Percentiles rank a stretch among this genome's conserved stretches.
Evolutionary conservation across 2,888 invertebrate genomes (phyloP).

Genomic region (Apamea anceps): DNA sequence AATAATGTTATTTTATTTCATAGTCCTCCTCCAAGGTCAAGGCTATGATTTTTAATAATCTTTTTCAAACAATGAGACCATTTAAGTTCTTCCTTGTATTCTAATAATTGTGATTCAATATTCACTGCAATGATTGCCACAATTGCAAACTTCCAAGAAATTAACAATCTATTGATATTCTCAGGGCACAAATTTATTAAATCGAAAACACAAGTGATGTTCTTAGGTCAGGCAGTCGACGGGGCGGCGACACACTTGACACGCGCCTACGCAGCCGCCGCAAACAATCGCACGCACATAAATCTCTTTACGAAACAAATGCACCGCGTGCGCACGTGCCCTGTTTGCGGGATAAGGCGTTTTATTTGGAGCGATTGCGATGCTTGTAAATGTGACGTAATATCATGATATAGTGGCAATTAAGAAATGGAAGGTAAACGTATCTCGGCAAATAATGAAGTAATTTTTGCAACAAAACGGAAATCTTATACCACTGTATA

Average conservation of each 20-base stretch:
- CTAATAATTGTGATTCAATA: background rate
- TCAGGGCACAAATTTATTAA: background rate
- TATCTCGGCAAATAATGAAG: background rate
- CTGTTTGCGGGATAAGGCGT: background rate
- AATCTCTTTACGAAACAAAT: slow-evolving; percentile 46
- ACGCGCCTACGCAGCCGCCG: slow-evolving; percentile 60
- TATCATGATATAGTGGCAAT: background rate
- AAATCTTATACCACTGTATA: background rate
- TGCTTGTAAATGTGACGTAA: slow-evolving; percentile 2
- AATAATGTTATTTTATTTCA: background rate
- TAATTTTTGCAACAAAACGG: background rate
- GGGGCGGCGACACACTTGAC: slow-evolving; percentile 52
- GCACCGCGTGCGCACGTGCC: slow-evolving; percentile 31
- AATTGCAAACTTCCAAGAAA: background rate
- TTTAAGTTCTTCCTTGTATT: background rate
- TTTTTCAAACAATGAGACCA: background rate
- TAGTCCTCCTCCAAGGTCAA: background rate
- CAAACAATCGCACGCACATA: slow-evolving; percentile 62
- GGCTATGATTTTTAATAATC: too few relatives aligned
- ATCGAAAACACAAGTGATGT: slow-evolving; percentile 32
- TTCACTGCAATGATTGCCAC: background rate
- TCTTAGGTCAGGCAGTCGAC: slow-evolving; percentile 17
- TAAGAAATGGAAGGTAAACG: background rate
- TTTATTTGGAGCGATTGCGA: slow-evolving; percentile 17
- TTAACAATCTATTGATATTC: slow-evolving; percentile 3